A percentile compares a stretch with the other conserved stretches of the same genome.
Evolutionary conservation across 1,140 invertebrate species (phyloP).

Genomic region (Himalopsyche phryganea): DNA sequence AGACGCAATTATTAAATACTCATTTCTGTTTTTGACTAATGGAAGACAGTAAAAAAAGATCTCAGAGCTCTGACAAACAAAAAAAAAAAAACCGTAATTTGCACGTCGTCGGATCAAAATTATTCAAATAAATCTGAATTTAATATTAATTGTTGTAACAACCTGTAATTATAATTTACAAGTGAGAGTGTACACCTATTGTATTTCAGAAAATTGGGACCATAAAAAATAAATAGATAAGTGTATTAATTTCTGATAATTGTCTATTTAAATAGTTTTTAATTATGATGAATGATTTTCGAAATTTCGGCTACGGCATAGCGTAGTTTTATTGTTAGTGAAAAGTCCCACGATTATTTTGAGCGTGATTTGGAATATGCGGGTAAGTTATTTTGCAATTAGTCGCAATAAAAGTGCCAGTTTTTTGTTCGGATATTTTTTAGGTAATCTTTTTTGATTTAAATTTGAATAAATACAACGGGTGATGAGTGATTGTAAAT

Average conservation of each 20-base stretch:
- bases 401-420: too few relatives aligned
- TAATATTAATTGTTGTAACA: not conserved
- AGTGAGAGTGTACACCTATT: conserved; percentile 31
- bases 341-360: not conserved
- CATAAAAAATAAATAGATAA: conserved; percentile 19
- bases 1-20: too few relatives aligned
- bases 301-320: not conserved
- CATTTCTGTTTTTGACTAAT: not conserved
- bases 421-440: too few relatives aligned
- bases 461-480: too few relatives aligned
- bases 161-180: conserved; percentile 25
- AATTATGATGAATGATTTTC: conserved; percentile 29
- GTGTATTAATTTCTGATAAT: conserved; percentile 10
- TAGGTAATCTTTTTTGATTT: too few relatives aligned
- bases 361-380: too few relatives aligned
- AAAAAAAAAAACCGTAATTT: not conserved
- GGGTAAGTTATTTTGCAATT: too few relatives aligned
- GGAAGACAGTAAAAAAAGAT: not conserved
- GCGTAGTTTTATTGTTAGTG: too few relatives aligned
- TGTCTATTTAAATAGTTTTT: conserved; percentile 21
- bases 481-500: too few relatives aligned
- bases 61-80: not conserved
- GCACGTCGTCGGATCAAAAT: not conserved
- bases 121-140: too few relatives aligned
- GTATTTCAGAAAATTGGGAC: conserved; percentile 16